Percentiles rank a stretch among this genome's conserved stretches.
These are phyloP conservation scores for Mus minutoides DNA, from an alignment of 2,797 vertebrate genomes.

Conservation along the genomic window DNA sequence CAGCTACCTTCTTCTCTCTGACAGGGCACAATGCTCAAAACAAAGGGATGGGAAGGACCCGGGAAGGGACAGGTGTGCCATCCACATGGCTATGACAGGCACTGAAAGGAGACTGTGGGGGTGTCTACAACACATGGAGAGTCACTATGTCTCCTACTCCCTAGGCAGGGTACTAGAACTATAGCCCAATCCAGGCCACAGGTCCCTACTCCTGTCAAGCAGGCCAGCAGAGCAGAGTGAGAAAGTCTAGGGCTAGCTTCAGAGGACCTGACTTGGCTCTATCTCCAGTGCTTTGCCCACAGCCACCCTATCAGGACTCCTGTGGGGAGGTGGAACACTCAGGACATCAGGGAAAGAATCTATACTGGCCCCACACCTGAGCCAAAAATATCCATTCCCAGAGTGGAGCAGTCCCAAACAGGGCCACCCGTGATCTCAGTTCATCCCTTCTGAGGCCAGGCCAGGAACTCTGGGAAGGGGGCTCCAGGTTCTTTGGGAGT, in stretches of 20 bases:
- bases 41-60: background rate
- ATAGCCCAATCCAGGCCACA: background rate
- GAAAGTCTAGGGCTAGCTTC: background rate
- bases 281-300: background rate
- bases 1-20: background rate
- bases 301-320: background rate
- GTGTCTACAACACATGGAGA: background rate
- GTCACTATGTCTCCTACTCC: background rate
- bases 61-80: background rate
- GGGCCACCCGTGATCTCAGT: background rate
- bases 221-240: background rate
- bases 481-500: background rate
- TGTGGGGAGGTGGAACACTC: background rate
- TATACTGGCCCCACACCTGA: background rate
- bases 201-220: background rate
- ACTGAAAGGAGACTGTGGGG: background rate
- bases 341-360: background rate
- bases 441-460: background rate
- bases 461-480: background rate
- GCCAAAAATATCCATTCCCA: background rate
- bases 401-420: background rate
- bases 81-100: background rate
- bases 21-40: background rate
- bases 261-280: background rate
- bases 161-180: background rate